These are phyloP conservation scores for Oryzias melastigma DNA, from an alignment of 2,113 vertebrate genomes.

Conservation along the genomic window DNA sequence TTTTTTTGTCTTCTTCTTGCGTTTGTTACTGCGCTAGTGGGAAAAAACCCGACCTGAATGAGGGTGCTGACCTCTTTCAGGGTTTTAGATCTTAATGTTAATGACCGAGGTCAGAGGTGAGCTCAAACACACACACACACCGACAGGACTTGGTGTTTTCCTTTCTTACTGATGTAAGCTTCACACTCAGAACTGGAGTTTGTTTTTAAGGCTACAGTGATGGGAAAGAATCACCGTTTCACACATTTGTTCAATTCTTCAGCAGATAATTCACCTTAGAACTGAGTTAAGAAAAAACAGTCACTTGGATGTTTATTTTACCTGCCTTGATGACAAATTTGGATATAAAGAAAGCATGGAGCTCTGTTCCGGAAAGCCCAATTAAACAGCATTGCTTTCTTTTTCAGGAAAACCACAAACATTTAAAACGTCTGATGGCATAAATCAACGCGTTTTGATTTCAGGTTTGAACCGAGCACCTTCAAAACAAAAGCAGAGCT, in stretches of 20 bases:
- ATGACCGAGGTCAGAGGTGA: conserved; percentile 48
- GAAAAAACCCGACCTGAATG: conserved; percentile 21
- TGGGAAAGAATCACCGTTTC: no score
- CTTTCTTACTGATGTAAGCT: conserved; percentile 20
- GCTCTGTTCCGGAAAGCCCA: no score
- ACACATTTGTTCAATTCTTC: no score
- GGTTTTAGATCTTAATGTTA: conserved; percentile 33
- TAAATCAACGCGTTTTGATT: conserved; percentile 1
- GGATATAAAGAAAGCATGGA: no score
- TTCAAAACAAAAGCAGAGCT: background rate
- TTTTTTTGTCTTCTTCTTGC: background rate
- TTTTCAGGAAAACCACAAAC: conserved; percentile 20
- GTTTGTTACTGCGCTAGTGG: conserved; percentile 19
- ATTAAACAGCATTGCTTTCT: conserved; percentile 28
- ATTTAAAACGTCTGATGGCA: conserved; percentile 21
- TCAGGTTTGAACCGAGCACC: background rate
- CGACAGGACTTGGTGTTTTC: background rate
- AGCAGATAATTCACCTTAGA: no score
- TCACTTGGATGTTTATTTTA: no score
- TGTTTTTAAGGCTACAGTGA: no score
- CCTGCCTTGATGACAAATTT: no score
- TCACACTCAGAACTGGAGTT: conserved; percentile 17
- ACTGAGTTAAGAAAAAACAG: no score
- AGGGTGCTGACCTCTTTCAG: conserved; percentile 43
- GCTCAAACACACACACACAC: conserved; percentile 12